Base-by-base conservation (phyloP, 2,888 invertebrate genomes). In the Caenorhabditis sp. region DNA sequence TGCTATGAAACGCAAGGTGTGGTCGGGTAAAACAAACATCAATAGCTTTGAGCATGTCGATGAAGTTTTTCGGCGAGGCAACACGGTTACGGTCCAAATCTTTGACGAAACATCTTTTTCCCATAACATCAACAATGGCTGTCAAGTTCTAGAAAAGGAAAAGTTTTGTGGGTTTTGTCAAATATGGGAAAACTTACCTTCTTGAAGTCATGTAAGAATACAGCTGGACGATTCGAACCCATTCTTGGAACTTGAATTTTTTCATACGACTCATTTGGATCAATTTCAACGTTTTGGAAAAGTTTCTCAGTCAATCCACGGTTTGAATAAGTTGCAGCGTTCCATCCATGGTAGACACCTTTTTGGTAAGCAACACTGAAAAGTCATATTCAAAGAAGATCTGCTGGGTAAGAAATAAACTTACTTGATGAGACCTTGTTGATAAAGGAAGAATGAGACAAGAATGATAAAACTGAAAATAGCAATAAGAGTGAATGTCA, bases 151-250 rank as follows among this genome's bases (percentile, higher is more conserved):
- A 79, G 63, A 81, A 70, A 2, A 78, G 60, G 23, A 26, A 20
- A 3, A 7, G 20, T 54, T 54, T 20, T 49, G 5, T 23, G 21
- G 54, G 4, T 23, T 20, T 31, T 54, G 38, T 50, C 10, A 36
- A 64, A 4, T 60, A 36, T 54, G 31, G 3, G 26, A 26, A 53
- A 38, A 27, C 17, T 87, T 87, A 92, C 92, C 81, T 92, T 91
- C 80, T 92, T 92, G 88, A 97, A 97, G 89, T 97, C 95, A 86
- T 97, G 96, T 83, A 96, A 92, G 87, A 95, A 95, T 76, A 93
- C 91, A 64, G 95, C 94, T 57, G 91, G 91, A 43, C 93, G 91
- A 0, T 94, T 94, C 79, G 93, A 92, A 75, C 92, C 92, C 87
- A 94, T 93, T 87, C 93, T 92, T 17, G 93, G 93, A 8, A 96